These are phyloP conservation scores for Trichopoda pennipes DNA, from an alignment of 2,888 invertebrate species.

Conservation along the genomic window DNA sequence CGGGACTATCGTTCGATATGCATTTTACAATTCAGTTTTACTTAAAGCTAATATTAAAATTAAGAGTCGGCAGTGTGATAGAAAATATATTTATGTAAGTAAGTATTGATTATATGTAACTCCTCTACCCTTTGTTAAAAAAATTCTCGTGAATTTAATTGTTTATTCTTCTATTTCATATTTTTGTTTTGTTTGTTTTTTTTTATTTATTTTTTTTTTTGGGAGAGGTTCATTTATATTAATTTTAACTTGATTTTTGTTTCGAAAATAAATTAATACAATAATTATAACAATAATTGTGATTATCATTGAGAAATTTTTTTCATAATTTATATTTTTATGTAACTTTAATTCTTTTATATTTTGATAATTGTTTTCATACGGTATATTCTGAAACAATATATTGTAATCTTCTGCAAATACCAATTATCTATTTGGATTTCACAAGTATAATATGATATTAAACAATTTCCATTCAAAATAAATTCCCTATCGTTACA, in stretches of 20 bases:
- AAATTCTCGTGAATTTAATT: conserved; percentile 1
- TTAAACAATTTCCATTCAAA: conserved; percentile 4
- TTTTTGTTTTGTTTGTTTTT: too few relatives aligned
- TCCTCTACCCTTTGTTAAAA: conserved; percentile 1
- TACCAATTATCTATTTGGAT: too few relatives aligned
- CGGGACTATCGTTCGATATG: too few relatives aligned
- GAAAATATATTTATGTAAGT: too few relatives aligned
- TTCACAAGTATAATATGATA: too few relatives aligned
- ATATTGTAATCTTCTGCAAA: not conserved
- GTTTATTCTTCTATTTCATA: not conserved
- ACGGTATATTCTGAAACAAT: too few relatives aligned
- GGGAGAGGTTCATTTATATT: not conserved
- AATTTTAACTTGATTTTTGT: not conserved
- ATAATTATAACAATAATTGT: too few relatives aligned
- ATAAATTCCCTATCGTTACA: not conserved
- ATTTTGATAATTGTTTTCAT: not conserved
- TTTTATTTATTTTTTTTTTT: too few relatives aligned
- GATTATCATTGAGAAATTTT: not conserved
- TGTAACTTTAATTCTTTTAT: conserved; percentile 7
- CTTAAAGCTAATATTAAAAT: too few relatives aligned
- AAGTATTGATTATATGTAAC: conserved; percentile 13
- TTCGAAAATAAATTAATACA: not conserved
- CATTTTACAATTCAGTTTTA: too few relatives aligned
- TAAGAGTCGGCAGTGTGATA: too few relatives aligned
- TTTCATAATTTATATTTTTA: conserved; percentile 2